phyloP scores from a whole-genome alignment of 2,888 invertebrate genomes.

The Plebejus argus region DNA sequence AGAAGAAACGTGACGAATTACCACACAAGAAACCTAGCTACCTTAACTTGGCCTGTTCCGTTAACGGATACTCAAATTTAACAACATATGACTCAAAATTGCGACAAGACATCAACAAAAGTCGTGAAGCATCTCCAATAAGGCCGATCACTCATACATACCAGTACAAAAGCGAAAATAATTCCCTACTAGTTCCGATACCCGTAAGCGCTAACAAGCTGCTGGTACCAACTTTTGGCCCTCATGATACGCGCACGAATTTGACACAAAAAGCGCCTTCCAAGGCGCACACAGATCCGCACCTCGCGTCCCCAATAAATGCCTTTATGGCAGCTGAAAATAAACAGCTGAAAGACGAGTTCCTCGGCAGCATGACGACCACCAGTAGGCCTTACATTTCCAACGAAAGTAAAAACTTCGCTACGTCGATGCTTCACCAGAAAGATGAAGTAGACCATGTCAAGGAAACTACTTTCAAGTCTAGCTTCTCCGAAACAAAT shows the following conservation, averaged over 20 bases:
- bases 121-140: conserved; percentile 86
- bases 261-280: conserved; percentile 76
- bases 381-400: conserved; percentile 68
- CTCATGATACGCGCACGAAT: conserved; percentile 73
- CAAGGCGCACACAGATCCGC: conserved; percentile 76
- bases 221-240: conserved; percentile 77
- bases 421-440: conserved; percentile 69
- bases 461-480: conserved; percentile 70
- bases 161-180: conserved; percentile 70
- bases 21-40: conserved; percentile 90
- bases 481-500: conserved; percentile 75
- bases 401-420: conserved; percentile 68
- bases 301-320: conserved; percentile 68
- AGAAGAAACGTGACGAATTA: conserved; percentile 68
- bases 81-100: conserved; percentile 92
- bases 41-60: conserved; percentile 92
- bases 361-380: conserved; percentile 74
- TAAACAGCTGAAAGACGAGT: conserved; percentile 75
- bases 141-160: conserved; percentile 80
- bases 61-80: conserved; percentile 93
- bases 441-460: conserved; percentile 72
- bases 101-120: conserved; percentile 86
- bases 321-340: conserved; percentile 76
- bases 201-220: conserved; percentile 78
- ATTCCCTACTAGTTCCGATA: conserved; percentile 70